Percentiles rank a stretch among this genome's conserved stretches.
phyloP scores from a whole-genome alignment of 2,888 invertebrate genomes.

The Conomelus anceps region DNA sequence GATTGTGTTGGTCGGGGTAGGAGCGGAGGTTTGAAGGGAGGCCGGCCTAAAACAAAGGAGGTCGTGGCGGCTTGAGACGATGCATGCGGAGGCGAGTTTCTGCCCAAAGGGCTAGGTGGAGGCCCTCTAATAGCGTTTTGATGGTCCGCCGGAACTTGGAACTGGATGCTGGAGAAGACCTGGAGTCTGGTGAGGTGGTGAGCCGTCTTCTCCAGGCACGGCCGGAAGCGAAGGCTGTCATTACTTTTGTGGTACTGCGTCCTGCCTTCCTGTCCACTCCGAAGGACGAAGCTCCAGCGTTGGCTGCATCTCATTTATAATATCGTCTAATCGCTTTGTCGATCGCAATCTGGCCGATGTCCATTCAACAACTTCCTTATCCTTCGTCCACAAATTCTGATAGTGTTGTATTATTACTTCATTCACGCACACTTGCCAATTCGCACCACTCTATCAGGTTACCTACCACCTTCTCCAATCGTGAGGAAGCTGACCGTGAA shows the following conservation, averaged over 20 bases:
- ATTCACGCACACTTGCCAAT: not conserved
- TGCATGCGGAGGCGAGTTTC: not conserved
- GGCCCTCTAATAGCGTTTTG: not conserved
- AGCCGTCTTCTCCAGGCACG: not conserved
- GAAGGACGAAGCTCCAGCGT: not conserved
- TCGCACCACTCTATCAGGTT: not conserved
- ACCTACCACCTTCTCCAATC: not conserved
- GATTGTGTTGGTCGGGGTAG: slow-evolving; percentile 11
- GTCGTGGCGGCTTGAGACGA: not conserved
- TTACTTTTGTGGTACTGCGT: not conserved
- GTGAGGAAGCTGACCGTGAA: not conserved
- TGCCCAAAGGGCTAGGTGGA: not conserved
- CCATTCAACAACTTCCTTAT: not conserved
- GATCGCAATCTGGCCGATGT: not conserved
- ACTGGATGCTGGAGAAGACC: not conserved
- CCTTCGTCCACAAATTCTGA: not conserved
- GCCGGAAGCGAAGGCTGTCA: slow-evolving; percentile 11
- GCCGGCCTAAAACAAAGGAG: not conserved
- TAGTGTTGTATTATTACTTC: not conserved
- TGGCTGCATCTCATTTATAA: not conserved
- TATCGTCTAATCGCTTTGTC: not conserved
- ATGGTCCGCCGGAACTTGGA: not conserved
- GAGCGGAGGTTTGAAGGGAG: too few species aligned
- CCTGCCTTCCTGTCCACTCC: not conserved
- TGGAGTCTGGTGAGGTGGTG: too few species aligned